Evolutionary conservation across 1,140 invertebrate genomes (phyloP).

Genomic region (Micrasema longulum): DNA sequence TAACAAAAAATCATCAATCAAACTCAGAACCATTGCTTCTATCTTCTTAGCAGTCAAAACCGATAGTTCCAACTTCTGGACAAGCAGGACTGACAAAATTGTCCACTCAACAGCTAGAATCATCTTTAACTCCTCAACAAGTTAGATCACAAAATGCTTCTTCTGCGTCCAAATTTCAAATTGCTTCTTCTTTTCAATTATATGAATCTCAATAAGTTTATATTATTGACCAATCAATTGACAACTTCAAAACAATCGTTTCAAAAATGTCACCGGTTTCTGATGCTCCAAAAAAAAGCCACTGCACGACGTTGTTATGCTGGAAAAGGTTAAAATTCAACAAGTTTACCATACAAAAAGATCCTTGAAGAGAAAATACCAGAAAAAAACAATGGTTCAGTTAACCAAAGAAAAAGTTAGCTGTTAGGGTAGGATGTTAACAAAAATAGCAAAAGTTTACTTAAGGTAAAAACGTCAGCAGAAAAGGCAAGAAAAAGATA

Average conservation of each 20-base stretch:
- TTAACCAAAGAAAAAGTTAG: background rate
- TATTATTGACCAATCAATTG: too few species aligned
- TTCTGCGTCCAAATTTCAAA: constrained; percentile 3
- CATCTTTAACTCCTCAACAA: too few species aligned
- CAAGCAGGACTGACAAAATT: constrained; percentile 9
- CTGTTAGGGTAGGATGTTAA: background rate
- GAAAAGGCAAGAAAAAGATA: too few species aligned
- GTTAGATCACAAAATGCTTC: constrained; percentile 8
- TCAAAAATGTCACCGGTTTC: constrained; percentile 12
- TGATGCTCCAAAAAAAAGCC: constrained; percentile 22
- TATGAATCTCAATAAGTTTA: too few species aligned
- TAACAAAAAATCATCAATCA: background rate
- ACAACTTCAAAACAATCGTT: constrained; percentile 5
- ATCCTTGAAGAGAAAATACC: constrained; percentile 1
- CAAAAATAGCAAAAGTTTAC: background rate
- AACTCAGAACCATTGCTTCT: constrained; percentile 10
- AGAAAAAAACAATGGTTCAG: background rate
- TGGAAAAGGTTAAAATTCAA: constrained; percentile 9
- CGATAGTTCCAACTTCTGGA: constrained; percentile 6
- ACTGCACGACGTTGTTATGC: constrained; percentile 15
- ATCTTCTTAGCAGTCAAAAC: constrained; percentile 2
- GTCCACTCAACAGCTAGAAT: too few species aligned
- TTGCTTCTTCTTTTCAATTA: background rate
- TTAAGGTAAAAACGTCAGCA: too few species aligned
- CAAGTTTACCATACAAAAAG: constrained; percentile 16